A percentile compares a stretch with the other conserved stretches of the same genome.
Evolutionary conservation across 2,888 invertebrate genomes (phyloP).

Genomic region (Hetaerina titia): DNA sequence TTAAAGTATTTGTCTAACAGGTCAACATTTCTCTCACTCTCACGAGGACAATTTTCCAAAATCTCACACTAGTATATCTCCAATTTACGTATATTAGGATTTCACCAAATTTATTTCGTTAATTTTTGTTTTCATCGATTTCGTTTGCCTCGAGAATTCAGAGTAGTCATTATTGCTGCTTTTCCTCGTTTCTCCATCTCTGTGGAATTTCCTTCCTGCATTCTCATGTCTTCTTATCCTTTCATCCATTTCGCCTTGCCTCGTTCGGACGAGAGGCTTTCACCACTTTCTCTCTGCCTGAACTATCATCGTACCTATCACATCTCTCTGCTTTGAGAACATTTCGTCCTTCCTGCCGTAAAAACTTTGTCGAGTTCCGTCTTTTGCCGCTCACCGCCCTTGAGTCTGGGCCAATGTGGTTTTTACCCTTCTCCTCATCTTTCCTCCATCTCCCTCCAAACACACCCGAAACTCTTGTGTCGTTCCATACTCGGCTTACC

Average conservation of each 20-base stretch:
- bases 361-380: not conserved
- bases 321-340: not conserved
- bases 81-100: too few species aligned
- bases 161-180: not conserved
- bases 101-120: too few species aligned
- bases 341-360: constrained; percentile 4
- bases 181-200: not conserved
- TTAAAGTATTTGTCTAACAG: too few species aligned
- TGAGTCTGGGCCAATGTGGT: constrained; percentile 40
- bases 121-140: too few species aligned
- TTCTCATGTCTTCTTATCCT: not conserved
- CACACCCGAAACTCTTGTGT: not conserved
- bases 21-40: too few species aligned
- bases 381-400: not conserved
- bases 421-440: constrained; percentile 5
- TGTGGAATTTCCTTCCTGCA: not conserved
- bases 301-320: not conserved
- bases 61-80: too few species aligned
- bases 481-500: not conserved
- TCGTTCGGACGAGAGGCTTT: not conserved
- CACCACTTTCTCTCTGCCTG: not conserved
- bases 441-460: not conserved
- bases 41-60: too few species aligned
- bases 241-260: not conserved
- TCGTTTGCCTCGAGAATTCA: too few species aligned